Conservation (phyloP, 1,140 invertebrate species). For the Ladona fulva region DNA sequence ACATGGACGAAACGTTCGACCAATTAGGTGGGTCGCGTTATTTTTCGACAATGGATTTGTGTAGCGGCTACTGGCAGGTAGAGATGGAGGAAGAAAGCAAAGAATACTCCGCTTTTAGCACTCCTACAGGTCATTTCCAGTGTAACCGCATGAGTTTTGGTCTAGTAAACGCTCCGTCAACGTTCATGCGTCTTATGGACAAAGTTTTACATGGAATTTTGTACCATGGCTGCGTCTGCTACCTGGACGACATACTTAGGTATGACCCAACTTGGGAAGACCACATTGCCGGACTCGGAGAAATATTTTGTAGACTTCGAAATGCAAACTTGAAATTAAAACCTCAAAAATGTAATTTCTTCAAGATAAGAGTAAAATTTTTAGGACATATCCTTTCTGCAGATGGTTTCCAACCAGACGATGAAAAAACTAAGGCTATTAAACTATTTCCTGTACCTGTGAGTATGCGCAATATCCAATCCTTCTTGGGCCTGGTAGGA, state of each 20-base stretch:
- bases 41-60: slow-evolving; percentile 18
- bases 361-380: not conserved
- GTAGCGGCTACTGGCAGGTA: slow-evolving; percentile 21
- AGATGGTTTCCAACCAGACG: not conserved
- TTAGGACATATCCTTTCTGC: slow-evolving; percentile 9
- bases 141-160: slow-evolving; percentile 28
- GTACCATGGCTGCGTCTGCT: not conserved
- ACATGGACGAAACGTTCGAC: slow-evolving; percentile 11
- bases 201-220: slow-evolving; percentile 12
- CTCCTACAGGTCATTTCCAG: slow-evolving; percentile 24
- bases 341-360: slow-evolving; percentile 14
- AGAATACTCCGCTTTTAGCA: slow-evolving; percentile 30
- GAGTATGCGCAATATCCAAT: not conserved
- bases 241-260: not conserved
- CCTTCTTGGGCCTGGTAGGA: slow-evolving; percentile 16
- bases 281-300: not conserved
- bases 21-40: slow-evolving; percentile 13
- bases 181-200: slow-evolving; percentile 23
- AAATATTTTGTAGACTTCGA: not conserved
- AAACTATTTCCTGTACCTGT: not conserved
- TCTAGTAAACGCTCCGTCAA: slow-evolving; percentile 23
- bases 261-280: not conserved
- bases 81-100: slow-evolving; percentile 18
- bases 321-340: not conserved
- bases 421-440: slow-evolving; percentile 16